Conservation (phyloP, 2,797 vertebrate species). For the Platalea minor region DNA sequence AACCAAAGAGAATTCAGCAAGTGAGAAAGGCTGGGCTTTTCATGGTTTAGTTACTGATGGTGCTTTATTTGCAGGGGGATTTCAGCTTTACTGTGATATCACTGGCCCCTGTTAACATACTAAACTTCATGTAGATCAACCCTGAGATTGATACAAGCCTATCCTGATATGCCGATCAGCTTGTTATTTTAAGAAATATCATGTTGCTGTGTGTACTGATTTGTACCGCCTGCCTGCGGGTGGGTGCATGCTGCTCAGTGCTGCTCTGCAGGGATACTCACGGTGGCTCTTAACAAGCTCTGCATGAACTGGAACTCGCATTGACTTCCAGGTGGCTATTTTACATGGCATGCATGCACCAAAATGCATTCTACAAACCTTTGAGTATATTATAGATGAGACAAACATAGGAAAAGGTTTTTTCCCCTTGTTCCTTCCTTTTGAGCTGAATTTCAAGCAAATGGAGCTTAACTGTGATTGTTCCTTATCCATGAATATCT, state of each 20-base stretch:
- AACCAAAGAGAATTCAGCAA: not conserved
- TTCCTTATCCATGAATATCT: not conserved
- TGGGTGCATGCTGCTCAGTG: not conserved
- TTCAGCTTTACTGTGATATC: not conserved
- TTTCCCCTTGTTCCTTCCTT: not conserved
- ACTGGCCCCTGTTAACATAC: not conserved
- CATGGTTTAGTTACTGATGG: not conserved
- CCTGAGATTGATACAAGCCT: not conserved
- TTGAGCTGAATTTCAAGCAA: not conserved
- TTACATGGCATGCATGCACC: not conserved
- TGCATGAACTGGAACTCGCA: not conserved
- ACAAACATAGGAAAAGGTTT: not conserved
- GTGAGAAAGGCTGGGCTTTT: not conserved
- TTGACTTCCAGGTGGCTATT: not conserved
- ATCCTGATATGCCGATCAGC: not conserved
- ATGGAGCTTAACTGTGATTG: not conserved
- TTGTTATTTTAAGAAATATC: not conserved
- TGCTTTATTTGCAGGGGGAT: not conserved
- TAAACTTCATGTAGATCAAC: fast-evolving
- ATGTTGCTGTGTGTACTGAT: not conserved
- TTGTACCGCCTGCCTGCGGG: not conserved
- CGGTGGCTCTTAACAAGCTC: not conserved
- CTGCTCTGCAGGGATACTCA: not conserved
- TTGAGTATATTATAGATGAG: not conserved
- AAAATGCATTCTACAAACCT: not conserved